Conservation (phyloP, 2,113 vertebrate genomes). For the Puma concolor region DNA sequence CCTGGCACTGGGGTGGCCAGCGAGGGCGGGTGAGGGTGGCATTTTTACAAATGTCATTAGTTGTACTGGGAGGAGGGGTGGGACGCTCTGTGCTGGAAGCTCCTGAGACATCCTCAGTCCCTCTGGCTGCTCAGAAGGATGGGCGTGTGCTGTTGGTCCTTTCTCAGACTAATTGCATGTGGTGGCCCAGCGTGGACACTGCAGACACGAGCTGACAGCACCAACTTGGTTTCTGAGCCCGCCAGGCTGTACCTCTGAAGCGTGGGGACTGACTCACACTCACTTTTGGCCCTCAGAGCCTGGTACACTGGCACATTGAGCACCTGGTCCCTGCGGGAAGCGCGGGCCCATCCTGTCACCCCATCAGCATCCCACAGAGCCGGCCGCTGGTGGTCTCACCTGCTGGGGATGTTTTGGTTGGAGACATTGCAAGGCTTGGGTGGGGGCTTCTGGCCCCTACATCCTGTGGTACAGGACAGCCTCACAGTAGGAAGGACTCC, state of each 20-base stretch:
- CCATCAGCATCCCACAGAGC: rapidly evolving
- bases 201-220: no score
- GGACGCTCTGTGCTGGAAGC: neutral
- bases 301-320: neutral
- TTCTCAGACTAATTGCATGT: neutral
- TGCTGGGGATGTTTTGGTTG: neutral
- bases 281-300: neutral
- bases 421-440: neutral
- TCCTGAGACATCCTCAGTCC: neutral
- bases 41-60: neutral
- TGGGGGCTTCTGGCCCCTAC: neutral
- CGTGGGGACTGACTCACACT: rapidly evolving
- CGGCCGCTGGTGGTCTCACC: rapidly evolving
- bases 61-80: neutral
- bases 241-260: neutral
- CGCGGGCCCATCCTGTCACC: neutral
- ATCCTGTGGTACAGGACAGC: neutral
- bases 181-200: no score
- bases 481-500: neutral
- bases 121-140: neutral
- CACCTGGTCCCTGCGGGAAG: neutral
- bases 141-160: neutral
- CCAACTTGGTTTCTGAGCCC: neutral
- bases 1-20: neutral
- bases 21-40: neutral